A percentile compares a stretch with the other conserved stretches of the same genome.
Conservation (phyloP, 2,113 vertebrate genomes). For the Lates calcarifer region DNA sequence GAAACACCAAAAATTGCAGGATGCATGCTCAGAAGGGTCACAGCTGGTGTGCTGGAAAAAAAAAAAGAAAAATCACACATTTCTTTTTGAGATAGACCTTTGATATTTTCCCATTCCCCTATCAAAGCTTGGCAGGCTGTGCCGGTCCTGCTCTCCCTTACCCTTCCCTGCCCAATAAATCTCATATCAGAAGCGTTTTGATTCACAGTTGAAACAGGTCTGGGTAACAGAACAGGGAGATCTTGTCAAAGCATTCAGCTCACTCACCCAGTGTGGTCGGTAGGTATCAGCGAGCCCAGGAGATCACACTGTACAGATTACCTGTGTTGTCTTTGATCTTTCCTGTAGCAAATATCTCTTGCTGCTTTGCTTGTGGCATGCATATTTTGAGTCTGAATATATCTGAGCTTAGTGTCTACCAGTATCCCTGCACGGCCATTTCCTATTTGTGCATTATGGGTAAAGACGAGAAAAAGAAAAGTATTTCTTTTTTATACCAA, state of each 20-base stretch:
- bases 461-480: conserved; percentile 35
- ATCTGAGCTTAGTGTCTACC: conserved; percentile 44
- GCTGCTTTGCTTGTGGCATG: conserved; percentile 57
- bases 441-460: conserved; percentile 47
- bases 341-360: conserved; percentile 60
- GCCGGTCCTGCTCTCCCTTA: conserved; percentile 53
- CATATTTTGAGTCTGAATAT: conserved; percentile 66
- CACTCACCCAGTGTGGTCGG: conserved; percentile 61
- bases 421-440: conserved; percentile 17
- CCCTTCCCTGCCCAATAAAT: conserved; percentile 64
- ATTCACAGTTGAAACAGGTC: conserved; percentile 74
- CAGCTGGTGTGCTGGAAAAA: conserved; percentile 33
- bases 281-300: conserved; percentile 60
- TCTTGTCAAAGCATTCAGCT: conserved; percentile 76
- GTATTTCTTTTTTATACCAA: conserved; percentile 34
- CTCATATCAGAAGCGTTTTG: conserved; percentile 77
- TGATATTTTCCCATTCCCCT: conserved; percentile 72
- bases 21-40: conserved; percentile 42
- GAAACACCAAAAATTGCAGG: conserved; percentile 29
- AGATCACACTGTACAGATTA: conserved; percentile 74
- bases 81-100: conserved; percentile 63
- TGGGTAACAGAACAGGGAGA: conserved; percentile 69
- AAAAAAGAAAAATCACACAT: conserved; percentile 32
- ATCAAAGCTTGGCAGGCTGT: conserved; percentile 71
- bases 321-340: conserved; percentile 69